Percentiles rank a stretch among this genome's conserved stretches.
Evolutionary conservation across 2,888 invertebrate genomes (phyloP).

Genomic region (Coleophora flavipennella): DNA sequence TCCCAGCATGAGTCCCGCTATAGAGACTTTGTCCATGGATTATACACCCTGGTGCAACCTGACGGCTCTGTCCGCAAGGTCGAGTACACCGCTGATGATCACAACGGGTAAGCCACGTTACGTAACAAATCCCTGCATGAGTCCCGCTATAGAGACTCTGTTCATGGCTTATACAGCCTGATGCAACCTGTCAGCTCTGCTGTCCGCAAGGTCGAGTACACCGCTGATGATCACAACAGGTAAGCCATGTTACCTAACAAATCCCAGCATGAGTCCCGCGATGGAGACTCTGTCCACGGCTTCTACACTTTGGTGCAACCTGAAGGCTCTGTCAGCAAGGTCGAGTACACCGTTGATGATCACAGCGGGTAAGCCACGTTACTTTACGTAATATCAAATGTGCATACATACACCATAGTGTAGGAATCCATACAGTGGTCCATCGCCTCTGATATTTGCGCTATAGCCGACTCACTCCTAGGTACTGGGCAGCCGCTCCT

Average conservation of each 20-base stretch:
- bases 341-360: slow-evolving; percentile 31
- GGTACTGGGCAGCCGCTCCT: too few relatives aligned
- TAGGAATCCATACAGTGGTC: too few relatives aligned
- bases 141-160: slow-evolving; percentile 75
- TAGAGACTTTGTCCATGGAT: slow-evolving; percentile 71
- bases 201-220: slow-evolving; percentile 75
- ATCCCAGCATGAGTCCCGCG: slow-evolving; percentile 30
- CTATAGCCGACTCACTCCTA: too few relatives aligned
- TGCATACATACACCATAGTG: too few relatives aligned
- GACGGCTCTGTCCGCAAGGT: slow-evolving; percentile 69
- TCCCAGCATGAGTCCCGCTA: slow-evolving; percentile 65
- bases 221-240: slow-evolving; percentile 74
- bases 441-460: too few relatives aligned
- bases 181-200: slow-evolving; percentile 76
- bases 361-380: slow-evolving; percentile 42
- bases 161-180: slow-evolving; percentile 77
- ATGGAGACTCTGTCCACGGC: slow-evolving; percentile 30
- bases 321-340: slow-evolving; percentile 26
- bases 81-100: slow-evolving; percentile 63
- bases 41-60: slow-evolving; percentile 72
- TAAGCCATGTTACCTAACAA: too few relatives aligned
- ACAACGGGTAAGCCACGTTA: slow-evolving; percentile 30
- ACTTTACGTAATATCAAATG: too few relatives aligned
- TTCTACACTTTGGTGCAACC: slow-evolving; percentile 27
- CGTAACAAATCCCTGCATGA: slow-evolving; percentile 73